phyloP scores from a whole-genome alignment of 2,888 invertebrate species.

The Microctonus aethiopoides region DNA sequence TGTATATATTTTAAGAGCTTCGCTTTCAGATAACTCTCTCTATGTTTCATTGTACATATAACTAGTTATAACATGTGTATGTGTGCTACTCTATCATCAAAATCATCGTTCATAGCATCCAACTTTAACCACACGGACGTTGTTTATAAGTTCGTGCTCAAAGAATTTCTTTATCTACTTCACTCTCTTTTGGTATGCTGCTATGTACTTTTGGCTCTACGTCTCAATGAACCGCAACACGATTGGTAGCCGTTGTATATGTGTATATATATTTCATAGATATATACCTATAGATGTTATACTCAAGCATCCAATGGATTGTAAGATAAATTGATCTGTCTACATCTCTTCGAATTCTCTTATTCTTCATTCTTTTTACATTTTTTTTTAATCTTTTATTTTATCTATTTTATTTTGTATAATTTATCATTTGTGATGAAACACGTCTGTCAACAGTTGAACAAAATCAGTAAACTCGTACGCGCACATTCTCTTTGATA shows the following conservation, averaged over 20 bases:
- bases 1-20: not conserved
- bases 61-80: too few species aligned
- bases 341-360: conserved; percentile 29
- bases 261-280: not conserved
- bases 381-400: not conserved
- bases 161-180: not conserved
- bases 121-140: not conserved
- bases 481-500: not conserved
- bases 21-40: not conserved
- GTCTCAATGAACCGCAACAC: conserved; percentile 53
- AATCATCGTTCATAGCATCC: not conserved
- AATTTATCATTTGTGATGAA: conserved; percentile 14
- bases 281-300: not conserved
- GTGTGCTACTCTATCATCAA: not conserved
- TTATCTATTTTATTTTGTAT: not conserved
- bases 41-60: not conserved
- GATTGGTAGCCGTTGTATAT: conserved; percentile 38
- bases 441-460: conserved; percentile 3
- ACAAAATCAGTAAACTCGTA: not conserved
- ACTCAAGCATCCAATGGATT: conserved; percentile 26
- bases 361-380: conserved; percentile 1
- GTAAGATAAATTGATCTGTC: conserved; percentile 33
- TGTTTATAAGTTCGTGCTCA: not conserved
- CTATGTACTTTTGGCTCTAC: conserved; percentile 29
- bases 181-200: not conserved